These are phyloP conservation scores for Thumatha senex DNA, from an alignment of 2,888 invertebrate genomes.

Conservation along the genomic window DNA sequence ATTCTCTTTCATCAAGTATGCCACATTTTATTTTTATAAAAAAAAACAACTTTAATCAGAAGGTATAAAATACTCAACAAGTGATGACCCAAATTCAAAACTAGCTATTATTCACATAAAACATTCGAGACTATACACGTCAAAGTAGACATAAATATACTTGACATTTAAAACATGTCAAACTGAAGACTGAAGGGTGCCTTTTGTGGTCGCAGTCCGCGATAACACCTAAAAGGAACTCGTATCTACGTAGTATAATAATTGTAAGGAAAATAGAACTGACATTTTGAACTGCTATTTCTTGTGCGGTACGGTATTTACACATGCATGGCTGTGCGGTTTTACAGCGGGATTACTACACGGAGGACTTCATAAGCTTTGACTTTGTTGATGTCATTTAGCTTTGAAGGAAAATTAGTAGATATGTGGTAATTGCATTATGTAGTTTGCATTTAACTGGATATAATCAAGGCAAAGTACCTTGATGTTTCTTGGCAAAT, in stretches of 20 bases:
- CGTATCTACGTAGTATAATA: constrained; percentile 3
- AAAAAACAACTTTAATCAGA: too few species aligned
- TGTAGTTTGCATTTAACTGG: neutral
- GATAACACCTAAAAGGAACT: constrained; percentile 28
- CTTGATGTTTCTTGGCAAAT: neutral
- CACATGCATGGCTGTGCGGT: neutral
- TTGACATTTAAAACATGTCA: constrained; percentile 20
- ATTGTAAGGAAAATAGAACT: constrained; percentile 18
- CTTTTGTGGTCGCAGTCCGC: constrained; percentile 15
- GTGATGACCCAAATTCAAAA: too few species aligned
- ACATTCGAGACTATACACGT: constrained; percentile 1
- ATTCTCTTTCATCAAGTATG: too few species aligned
- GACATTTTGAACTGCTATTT: constrained; percentile 12
- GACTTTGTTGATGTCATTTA: neutral
- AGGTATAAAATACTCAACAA: constrained; percentile 1
- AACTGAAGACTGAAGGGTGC: constrained; percentile 7
- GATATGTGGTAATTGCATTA: neutral
- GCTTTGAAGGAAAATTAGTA: neutral
- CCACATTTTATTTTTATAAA: too few species aligned
- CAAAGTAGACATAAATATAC: constrained; percentile 8
- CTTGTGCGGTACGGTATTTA: neutral
- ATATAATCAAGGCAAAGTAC: neutral
- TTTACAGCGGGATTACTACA: neutral
- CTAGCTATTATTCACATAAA: constrained; percentile 5
- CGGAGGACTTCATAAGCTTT: neutral